Percentiles rank a stretch among this genome's conserved stretches.
Evolutionary conservation across 2,888 invertebrate genomes (phyloP).

Genomic region (Byasa hedistus): DNA sequence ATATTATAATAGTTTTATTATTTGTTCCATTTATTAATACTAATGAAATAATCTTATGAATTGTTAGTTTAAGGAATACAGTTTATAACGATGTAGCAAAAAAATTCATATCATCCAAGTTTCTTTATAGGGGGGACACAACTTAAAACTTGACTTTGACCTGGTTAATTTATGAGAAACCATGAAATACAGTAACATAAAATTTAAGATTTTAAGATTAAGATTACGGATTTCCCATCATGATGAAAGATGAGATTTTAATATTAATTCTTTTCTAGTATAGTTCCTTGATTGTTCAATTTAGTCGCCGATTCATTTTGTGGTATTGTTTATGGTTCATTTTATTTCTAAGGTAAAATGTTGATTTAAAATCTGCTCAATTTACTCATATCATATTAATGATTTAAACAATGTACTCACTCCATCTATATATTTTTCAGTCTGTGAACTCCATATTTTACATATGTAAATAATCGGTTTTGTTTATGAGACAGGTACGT

Average conservation of each 20-base stretch:
- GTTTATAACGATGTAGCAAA: no score
- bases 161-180: no score
- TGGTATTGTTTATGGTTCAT: not conserved
- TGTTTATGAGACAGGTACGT: conserved; percentile 65
- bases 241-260: no score
- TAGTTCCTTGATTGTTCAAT: not conserved
- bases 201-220: no score
- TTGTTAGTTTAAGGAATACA: not conserved
- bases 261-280: not conserved
- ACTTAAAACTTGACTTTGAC: no score
- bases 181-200: no score
- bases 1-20: not conserved
- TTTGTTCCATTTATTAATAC: not conserved
- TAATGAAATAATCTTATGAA: conserved; percentile 1
- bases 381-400: not conserved
- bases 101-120: no score
- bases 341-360: not conserved
- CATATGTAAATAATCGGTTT: conserved; percentile 46
- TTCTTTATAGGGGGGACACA: no score
- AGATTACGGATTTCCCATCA: no score
- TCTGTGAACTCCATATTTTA: not conserved
- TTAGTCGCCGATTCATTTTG: not conserved
- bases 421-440: conserved; percentile 1
- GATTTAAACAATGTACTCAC: not conserved
- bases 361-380: not conserved